Conservation (phyloP, 1,140 invertebrate species). For the Drosophila paulistorum region DNA sequence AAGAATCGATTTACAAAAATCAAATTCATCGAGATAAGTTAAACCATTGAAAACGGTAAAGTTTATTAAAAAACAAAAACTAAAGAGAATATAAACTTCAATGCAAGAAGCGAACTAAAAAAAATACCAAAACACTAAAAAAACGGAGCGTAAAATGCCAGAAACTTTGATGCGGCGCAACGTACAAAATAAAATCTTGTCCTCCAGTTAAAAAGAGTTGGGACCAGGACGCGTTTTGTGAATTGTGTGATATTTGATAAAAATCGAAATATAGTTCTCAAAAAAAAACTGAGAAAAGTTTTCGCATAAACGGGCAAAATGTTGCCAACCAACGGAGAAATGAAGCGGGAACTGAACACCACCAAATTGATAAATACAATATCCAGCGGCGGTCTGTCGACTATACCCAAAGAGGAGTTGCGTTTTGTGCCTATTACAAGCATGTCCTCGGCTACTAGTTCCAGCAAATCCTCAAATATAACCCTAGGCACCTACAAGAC, state of each 20-base stretch:
- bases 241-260: conserved; percentile 24
- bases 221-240: conserved; percentile 48
- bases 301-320: conserved; percentile 40
- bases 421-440: conserved; percentile 59
- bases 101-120: conserved; percentile 15
- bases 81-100: not conserved
- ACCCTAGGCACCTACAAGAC: conserved; percentile 39
- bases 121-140: conserved; percentile 56
- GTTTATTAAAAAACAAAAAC: not conserved
- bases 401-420: conserved; percentile 33
- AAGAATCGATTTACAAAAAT: conserved; percentile 38
- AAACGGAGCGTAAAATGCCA: conserved; percentile 61
- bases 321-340: conserved; percentile 30
- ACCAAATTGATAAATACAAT: not conserved
- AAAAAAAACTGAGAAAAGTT: conserved; percentile 43
- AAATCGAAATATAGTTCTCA: conserved; percentile 1
- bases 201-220: conserved; percentile 52
- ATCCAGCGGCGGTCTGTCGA: not conserved
- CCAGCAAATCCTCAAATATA: conserved; percentile 58
- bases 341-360: conserved; percentile 37
- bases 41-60: not conserved
- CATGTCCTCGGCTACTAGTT: conserved; percentile 31
- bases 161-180: conserved; percentile 71
- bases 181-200: conserved; percentile 49
- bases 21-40: conserved; percentile 20